Evolutionary conservation across 2,113 vertebrate genomes (phyloP).

Genomic region (Salvelinus alpinus): DNA sequence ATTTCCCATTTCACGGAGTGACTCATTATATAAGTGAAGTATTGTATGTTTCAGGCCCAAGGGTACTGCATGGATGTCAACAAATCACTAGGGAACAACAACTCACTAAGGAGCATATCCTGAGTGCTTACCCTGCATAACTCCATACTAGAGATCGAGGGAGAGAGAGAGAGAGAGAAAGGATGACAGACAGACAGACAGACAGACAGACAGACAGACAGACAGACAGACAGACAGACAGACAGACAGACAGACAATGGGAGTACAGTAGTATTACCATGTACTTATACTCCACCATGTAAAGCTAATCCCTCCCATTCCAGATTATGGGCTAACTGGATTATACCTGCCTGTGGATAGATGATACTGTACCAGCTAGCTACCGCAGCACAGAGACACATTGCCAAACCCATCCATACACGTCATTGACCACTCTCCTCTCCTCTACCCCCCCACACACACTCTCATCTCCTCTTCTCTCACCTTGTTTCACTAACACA

Average conservation of each 20-base stretch:
- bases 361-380: background rate
- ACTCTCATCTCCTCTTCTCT: background rate
- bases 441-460: no score
- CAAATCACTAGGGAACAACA: conserved; percentile 17
- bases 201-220: background rate
- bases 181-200: background rate
- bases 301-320: conserved; percentile 39
- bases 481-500: background rate
- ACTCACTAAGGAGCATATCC: no score
- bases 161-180: background rate
- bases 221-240: conserved; percentile 5
- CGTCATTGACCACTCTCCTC: no score
- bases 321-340: conserved; percentile 52
- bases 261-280: conserved; percentile 19
- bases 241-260: conserved; percentile 7
- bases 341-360: conserved; percentile 31
- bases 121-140: conserved; percentile 26
- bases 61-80: conserved; percentile 49
- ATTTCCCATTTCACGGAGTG: background rate
- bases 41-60: conserved; percentile 32
- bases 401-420: no score
- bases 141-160: conserved; percentile 8
- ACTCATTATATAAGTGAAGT: conserved; percentile 11
- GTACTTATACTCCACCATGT: conserved; percentile 14
- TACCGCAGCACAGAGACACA: background rate